phyloP scores from a whole-genome alignment of 2,797 vertebrate genomes.

The Lacerta agilis region DNA sequence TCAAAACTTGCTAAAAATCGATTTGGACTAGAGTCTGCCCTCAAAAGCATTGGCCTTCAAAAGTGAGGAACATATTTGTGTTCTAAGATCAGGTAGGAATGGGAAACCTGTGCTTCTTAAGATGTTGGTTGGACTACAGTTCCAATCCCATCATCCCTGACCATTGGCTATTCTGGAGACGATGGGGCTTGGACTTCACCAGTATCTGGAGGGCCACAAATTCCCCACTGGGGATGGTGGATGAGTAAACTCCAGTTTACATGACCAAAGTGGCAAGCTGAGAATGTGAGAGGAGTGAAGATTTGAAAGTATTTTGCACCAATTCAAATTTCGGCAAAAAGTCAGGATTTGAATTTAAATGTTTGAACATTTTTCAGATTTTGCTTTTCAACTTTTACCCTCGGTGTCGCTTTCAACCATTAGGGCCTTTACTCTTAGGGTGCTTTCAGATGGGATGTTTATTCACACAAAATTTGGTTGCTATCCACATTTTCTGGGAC shows the following conservation, averaged over 20 bases:
- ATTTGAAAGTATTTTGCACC: not conserved
- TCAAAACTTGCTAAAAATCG: not conserved
- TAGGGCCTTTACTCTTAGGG: not conserved
- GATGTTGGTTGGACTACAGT: not conserved
- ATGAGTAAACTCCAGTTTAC: not conserved
- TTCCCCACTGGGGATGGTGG: not conserved
- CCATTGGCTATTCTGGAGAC: not conserved
- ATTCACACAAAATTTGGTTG: no score
- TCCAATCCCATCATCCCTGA: not conserved
- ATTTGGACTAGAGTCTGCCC: not conserved
- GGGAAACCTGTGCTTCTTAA: not conserved
- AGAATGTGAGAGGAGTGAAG: not conserved
- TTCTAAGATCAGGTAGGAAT: not conserved
- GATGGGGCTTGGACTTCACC: not conserved
- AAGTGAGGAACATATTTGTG: rapidly evolving
- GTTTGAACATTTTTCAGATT: not conserved
- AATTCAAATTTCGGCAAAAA: not conserved
- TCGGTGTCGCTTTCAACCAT: not conserved
- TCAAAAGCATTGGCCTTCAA: not conserved
- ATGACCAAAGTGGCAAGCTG: not conserved
- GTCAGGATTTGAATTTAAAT: not conserved
- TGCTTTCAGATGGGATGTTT: no score
- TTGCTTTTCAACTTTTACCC: not conserved
- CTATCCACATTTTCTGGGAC: no score
- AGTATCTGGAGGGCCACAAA: not conserved